Evolutionary conservation across 2,888 invertebrate species (phyloP).

Genomic region (Augochlorella aurata): DNA sequence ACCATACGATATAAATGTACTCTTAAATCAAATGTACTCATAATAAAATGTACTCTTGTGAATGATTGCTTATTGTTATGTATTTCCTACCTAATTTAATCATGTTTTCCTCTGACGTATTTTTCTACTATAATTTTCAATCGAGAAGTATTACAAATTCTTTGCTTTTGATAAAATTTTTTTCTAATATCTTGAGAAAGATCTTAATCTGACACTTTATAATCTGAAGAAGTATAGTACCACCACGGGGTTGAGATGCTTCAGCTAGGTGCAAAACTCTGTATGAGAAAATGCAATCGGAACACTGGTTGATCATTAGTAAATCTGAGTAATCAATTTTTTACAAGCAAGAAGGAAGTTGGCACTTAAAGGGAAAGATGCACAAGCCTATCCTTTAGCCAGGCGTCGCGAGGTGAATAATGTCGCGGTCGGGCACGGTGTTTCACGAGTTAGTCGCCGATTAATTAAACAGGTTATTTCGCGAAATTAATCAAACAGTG

Average conservation of each 20-base stretch:
- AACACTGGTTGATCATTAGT: constrained; percentile 7
- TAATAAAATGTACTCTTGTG: no score
- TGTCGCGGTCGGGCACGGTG: constrained; percentile 12
- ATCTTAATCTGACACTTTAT: no score
- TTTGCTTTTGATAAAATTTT: no score
- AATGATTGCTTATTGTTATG: no score
- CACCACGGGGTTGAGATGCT: not conserved
- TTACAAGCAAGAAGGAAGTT: not conserved
- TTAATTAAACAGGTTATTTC: constrained; percentile 54
- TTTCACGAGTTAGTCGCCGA: constrained; percentile 36
- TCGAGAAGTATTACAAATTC: no score
- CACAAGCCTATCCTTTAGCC: not conserved
- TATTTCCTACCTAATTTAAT: no score
- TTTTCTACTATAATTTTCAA: no score
- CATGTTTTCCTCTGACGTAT: no score
- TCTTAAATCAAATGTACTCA: no score
- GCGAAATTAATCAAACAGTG: constrained; percentile 51
- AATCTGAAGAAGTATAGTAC: no score
- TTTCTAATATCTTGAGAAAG: no score
- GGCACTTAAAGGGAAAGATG: not conserved
- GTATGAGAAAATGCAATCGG: not conserved
- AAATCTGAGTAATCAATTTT: constrained; percentile 6
- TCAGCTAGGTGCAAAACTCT: not conserved
- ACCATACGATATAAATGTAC: no score
- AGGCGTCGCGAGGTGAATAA: constrained; percentile 28